phyloP scores from a whole-genome alignment of 2,797 vertebrate species.

The Neosilurus hyrtlii region DNA sequence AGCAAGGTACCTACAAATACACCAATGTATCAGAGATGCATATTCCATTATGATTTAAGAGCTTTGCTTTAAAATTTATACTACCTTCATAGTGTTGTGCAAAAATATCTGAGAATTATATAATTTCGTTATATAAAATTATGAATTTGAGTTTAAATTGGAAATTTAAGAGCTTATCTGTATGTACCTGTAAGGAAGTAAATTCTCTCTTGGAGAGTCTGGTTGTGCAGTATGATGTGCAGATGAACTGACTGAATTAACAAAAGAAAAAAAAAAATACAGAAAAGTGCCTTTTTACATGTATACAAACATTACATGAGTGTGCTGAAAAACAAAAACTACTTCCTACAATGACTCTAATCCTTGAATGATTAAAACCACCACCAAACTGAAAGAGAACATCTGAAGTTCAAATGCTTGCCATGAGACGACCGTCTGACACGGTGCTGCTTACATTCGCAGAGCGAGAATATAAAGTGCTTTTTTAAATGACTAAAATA shows the following conservation, averaged over 20 bases:
- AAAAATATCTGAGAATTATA: constrained; percentile 49
- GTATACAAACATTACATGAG: constrained; percentile 37
- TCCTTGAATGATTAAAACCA: constrained; percentile 37
- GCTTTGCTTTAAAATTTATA: constrained; percentile 35
- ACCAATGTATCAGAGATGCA: constrained; percentile 26
- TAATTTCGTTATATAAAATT: constrained; percentile 47
- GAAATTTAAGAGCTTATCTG: constrained; percentile 37
- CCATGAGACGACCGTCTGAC: constrained; percentile 38
- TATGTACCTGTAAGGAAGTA: constrained; percentile 38
- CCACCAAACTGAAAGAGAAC: constrained; percentile 42
- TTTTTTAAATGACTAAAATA: constrained; percentile 68
- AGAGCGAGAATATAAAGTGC: constrained; percentile 93
- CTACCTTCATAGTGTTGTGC: constrained; percentile 48
- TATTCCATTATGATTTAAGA: constrained; percentile 15
- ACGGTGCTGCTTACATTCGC: constrained; percentile 65
- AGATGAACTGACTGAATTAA: constrained; percentile 25
- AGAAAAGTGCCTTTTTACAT: constrained; percentile 44
- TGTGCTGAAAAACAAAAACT: constrained; percentile 14
- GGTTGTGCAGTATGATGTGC: constrained; percentile 30
- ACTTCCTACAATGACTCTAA: constrained; percentile 32
- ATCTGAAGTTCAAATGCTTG: constrained; percentile 43
- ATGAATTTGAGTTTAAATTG: constrained; percentile 30
- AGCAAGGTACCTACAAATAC: constrained; percentile 23
- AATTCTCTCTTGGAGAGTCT: constrained; percentile 30
- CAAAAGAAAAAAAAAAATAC: neutral